These are phyloP conservation scores for Lobophora halterata DNA, from an alignment of 2,888 invertebrate species.

Conservation along the genomic window DNA sequence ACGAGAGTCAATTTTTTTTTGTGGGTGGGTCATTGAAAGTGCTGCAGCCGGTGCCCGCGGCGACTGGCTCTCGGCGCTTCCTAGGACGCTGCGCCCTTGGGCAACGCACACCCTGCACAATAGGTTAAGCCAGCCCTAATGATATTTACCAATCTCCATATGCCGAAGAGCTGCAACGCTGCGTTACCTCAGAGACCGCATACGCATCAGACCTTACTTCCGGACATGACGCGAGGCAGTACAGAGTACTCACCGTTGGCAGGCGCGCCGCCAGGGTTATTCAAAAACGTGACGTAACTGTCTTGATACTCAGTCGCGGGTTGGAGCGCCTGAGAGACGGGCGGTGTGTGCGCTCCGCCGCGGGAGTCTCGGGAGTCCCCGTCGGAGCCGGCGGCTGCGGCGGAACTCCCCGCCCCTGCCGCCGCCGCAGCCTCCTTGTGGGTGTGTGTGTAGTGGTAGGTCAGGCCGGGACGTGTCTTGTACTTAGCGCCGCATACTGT, in stretches of 20 bases:
- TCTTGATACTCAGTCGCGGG: conserved; percentile 82
- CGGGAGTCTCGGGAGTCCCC: conserved; percentile 62
- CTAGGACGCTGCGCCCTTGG: no score
- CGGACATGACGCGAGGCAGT: conserved; percentile 21
- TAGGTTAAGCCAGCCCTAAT: no score
- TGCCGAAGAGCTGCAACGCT: no score
- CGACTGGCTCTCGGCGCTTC: no score
- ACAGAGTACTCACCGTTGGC: conserved; percentile 24
- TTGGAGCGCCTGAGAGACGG: conserved; percentile 44
- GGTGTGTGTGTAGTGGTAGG: conserved; percentile 97
- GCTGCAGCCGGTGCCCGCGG: no score
- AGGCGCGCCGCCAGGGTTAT: conserved; percentile 71
- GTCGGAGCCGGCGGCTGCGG: conserved; percentile 49
- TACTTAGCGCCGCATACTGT: conserved; percentile 97
- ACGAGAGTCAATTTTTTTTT: no score
- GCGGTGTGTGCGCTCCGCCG: conserved; percentile 88
- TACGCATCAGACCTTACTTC: no score
- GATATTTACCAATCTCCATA: no score
- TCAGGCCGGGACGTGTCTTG: conserved; percentile 97
- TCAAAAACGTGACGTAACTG: conserved; percentile 85
- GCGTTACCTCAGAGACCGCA: no score
- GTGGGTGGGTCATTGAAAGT: no score
- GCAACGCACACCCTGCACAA: no score
- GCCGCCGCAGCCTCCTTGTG: conserved; percentile 82
- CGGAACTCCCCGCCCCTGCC: conserved; percentile 35